Conservation (phyloP, 2,113 vertebrate species). For the Cyprinodon brontotheroides region DNA sequence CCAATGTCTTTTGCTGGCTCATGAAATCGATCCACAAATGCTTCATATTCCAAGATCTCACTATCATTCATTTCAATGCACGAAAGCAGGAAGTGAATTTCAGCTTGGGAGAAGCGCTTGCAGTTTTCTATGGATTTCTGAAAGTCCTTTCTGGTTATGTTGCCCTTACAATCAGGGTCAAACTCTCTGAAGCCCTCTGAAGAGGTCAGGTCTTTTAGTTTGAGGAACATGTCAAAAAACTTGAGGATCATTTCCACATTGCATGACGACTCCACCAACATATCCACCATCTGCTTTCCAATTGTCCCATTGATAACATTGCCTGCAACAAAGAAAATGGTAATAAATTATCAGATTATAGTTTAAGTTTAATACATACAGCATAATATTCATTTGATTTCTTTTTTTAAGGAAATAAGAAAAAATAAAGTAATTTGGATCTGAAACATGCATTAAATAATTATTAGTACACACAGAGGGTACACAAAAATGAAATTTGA, state of each 20-base stretch:
- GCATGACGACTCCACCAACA: constrained; percentile 94
- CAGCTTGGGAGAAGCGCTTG: constrained; percentile 87
- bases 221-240: constrained; percentile 97
- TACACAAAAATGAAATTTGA: too few species aligned
- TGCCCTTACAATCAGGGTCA: constrained; percentile 88
- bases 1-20: constrained; percentile 96
- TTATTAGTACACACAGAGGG: too few species aligned
- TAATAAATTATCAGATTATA: background rate
- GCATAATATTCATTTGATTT: background rate
- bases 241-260: constrained; percentile 97
- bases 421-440: too few species aligned
- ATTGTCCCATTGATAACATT: constrained; percentile 96
- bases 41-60: constrained; percentile 89
- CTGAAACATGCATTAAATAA: too few species aligned
- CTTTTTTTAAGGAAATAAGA: background rate
- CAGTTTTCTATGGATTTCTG: constrained; percentile 94
- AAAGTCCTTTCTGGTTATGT: constrained; percentile 92
- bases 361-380: background rate
- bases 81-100: constrained; percentile 89
- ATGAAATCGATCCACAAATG: constrained; percentile 91
- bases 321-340: constrained; percentile 70
- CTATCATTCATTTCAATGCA: constrained; percentile 88
- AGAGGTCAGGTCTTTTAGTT: constrained; percentile 92
- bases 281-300: constrained; percentile 98
- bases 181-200: constrained; percentile 91